Percentiles rank a stretch among this genome's conserved stretches.
Evolutionary conservation across 2,888 invertebrate genomes (phyloP).

Genomic region (Tinea pellionella): DNA sequence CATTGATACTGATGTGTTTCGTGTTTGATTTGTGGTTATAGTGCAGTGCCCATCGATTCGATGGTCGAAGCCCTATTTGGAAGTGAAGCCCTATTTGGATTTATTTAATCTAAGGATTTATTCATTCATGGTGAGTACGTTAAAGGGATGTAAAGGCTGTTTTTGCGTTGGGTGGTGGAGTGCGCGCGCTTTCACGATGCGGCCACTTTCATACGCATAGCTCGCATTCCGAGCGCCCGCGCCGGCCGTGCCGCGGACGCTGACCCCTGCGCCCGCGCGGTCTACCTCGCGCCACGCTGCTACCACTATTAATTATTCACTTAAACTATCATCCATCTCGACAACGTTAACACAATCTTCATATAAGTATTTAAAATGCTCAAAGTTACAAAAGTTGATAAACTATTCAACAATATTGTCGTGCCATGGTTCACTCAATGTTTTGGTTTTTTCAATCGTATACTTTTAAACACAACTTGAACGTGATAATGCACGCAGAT

Average conservation of each 20-base stretch:
- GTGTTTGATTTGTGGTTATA: constrained; percentile 14
- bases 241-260: constrained; percentile 59
- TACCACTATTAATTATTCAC: neutral
- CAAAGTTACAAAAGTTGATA: too few species aligned
- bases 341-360: neutral
- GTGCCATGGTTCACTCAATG: too few species aligned
- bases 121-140: constrained; percentile 61
- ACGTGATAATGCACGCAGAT: too few species aligned
- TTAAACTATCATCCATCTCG: neutral
- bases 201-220: constrained; percentile 69
- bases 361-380: too few species aligned
- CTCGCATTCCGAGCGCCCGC: constrained; percentile 64
- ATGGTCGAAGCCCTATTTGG: constrained; percentile 43
- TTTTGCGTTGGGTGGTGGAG: constrained; percentile 27
- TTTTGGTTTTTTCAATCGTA: too few species aligned
- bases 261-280: constrained; percentile 59
- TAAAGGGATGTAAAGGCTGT: constrained; percentile 27
- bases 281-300: constrained; percentile 36
- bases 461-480: too few species aligned
- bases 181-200: constrained; percentile 68
- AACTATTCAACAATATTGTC: too few species aligned
- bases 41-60: constrained; percentile 27
- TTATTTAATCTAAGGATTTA: constrained; percentile 28
- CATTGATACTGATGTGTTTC: constrained; percentile 8
- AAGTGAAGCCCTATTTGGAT: constrained; percentile 65